These are phyloP conservation scores for Pachyuromys duprasi DNA, from an alignment of 2,797 vertebrate species.

Conservation along the genomic window DNA sequence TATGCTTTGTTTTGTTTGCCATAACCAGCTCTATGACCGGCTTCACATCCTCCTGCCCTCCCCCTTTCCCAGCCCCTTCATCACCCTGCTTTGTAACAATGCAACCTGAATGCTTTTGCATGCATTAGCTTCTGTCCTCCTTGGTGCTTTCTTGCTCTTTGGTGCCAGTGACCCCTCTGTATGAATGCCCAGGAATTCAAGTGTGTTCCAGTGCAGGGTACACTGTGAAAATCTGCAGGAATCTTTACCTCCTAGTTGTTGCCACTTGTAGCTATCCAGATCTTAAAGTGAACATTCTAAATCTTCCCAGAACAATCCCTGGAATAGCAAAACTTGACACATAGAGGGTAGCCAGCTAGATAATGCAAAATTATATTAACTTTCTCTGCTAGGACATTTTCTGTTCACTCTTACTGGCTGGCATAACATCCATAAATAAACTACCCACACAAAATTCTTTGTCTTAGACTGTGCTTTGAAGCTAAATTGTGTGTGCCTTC, in stretches of 20 bases:
- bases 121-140: background rate
- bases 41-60: background rate
- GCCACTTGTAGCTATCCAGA: background rate
- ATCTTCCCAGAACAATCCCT: background rate
- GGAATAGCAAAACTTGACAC: background rate
- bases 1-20: background rate
- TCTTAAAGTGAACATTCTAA: background rate
- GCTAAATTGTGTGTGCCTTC: constrained; percentile 14
- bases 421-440: constrained; percentile 21
- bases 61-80: background rate
- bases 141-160: background rate
- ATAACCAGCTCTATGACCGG: background rate
- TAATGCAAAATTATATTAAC: background rate
- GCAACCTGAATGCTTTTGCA: background rate
- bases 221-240: background rate
- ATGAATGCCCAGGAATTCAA: background rate
- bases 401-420: background rate
- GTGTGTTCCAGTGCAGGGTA: background rate
- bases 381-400: background rate
- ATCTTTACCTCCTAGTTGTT: background rate
- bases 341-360: background rate
- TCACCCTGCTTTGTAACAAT: background rate
- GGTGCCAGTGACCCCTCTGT: no score
- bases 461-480: constrained; percentile 10
- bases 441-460: background rate